Percentiles rank a stretch among this genome's conserved stretches.
These are phyloP conservation scores for Ochotona curzoniae DNA, from an alignment of 2,113 vertebrate species.

Conservation along the genomic window DNA sequence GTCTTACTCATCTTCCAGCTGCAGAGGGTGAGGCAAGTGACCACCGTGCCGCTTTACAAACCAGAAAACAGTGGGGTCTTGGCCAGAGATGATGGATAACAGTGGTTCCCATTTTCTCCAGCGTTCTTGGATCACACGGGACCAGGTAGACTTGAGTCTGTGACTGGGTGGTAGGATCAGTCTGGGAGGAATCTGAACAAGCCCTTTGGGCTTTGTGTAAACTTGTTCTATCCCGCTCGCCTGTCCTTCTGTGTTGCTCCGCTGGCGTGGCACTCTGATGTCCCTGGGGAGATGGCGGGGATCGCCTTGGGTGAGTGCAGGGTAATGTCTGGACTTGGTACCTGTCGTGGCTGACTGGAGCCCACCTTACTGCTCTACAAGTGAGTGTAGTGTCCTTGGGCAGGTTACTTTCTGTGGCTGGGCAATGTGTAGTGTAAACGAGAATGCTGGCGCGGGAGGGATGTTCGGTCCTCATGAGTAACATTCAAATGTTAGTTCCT, in stretches of 20 bases:
- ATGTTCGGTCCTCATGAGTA: background rate
- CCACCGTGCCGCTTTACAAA: conserved; percentile 34
- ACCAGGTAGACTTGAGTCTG: background rate
- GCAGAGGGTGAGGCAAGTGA: conserved; percentile 4
- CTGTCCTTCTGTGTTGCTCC: background rate
- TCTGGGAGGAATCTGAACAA: conserved; percentile 34
- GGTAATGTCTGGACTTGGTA: background rate
- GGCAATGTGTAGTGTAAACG: background rate
- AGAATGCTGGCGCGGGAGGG: too few relatives aligned
- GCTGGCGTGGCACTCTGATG: background rate
- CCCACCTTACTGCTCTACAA: background rate
- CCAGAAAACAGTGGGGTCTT: background rate
- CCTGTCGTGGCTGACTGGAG: background rate
- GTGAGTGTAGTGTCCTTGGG: background rate
- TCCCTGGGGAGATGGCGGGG: conserved; percentile 43
- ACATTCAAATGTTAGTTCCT: background rate
- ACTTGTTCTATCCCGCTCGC: conserved; percentile 62
- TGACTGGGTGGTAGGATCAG: background rate
- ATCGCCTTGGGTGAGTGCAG: background rate
- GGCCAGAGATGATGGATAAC: background rate
- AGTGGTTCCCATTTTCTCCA: background rate
- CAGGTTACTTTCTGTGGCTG: background rate
- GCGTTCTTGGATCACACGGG: background rate
- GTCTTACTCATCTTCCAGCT: conserved; percentile 66
- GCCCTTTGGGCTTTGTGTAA: conserved; percentile 30